Conservation (phyloP, 2,888 invertebrate genomes). For the Drosophila stalkeri region DNA sequence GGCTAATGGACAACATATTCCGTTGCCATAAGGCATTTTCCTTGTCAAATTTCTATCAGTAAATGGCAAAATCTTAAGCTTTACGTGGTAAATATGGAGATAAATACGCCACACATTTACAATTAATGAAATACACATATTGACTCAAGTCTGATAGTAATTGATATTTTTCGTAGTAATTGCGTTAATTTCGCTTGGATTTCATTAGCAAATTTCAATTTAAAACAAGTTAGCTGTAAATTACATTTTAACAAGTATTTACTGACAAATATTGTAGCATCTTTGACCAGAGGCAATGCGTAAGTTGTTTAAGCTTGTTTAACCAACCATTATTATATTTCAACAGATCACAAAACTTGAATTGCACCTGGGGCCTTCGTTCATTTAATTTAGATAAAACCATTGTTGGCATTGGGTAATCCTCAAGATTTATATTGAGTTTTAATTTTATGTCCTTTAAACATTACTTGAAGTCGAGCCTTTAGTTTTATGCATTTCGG, state of each 20-base stretch:
- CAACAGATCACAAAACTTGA: neutral
- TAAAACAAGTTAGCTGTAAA: neutral
- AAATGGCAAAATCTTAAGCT: conserved; percentile 44
- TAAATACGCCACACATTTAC: neutral
- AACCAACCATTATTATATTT: neutral
- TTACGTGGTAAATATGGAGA: conserved; percentile 8
- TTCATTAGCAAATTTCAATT: neutral
- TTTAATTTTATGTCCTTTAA: neutral
- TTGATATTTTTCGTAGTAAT: neutral
- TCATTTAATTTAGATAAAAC: neutral
- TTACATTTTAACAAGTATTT: neutral
- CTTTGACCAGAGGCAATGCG: neutral
- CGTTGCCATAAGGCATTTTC: conserved; percentile 12
- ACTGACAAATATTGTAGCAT: neutral
- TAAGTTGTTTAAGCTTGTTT: neutral
- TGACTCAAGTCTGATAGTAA: neutral
- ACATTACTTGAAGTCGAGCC: neutral
- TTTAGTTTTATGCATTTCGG: conserved; percentile 1
- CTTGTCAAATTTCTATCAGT: conserved; percentile 53
- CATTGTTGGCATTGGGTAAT: neutral
- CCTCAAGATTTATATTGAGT: neutral
- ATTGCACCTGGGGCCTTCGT: neutral
- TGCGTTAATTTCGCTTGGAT: neutral
- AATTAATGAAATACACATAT: conserved; percentile 1
- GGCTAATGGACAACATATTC: conserved; percentile 24